Conservation (phyloP, 2,113 vertebrate species). For the Esox niger region DNA sequence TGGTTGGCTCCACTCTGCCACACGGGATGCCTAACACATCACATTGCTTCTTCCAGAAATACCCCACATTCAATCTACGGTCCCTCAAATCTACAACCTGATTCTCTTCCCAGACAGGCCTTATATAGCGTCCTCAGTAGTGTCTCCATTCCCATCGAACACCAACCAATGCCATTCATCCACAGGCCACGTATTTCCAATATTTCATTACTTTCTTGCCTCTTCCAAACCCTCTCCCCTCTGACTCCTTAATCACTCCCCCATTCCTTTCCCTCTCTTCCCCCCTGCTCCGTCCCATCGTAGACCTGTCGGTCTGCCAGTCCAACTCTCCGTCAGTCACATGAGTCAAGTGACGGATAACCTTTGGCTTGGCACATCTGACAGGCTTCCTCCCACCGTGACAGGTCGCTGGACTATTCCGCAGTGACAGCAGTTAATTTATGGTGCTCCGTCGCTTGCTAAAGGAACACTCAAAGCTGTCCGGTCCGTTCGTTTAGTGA, state of each 20-base stretch:
- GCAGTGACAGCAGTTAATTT: constrained; percentile 57
- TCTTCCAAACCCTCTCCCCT: neutral
- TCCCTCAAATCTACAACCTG: too few species aligned
- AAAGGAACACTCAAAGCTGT: constrained; percentile 54
- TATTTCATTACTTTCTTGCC: neutral
- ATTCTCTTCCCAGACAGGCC: too few species aligned
- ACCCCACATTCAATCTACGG: too few species aligned
- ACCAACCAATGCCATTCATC: neutral
- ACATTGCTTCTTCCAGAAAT: too few species aligned
- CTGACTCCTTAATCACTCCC: too few species aligned
- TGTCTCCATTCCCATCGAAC: neutral
- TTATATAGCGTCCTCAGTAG: neutral
- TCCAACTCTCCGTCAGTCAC: constrained; percentile 40
- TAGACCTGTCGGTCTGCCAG: constrained; percentile 34
- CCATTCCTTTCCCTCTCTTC: neutral
- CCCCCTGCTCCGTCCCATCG: constrained; percentile 31
- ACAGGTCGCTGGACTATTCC: constrained; percentile 16
- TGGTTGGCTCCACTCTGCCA: constrained; percentile 9
- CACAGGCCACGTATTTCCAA: too few species aligned
- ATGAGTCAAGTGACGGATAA: constrained; percentile 60
- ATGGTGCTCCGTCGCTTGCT: constrained; percentile 39
- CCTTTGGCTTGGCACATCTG: constrained; percentile 56
- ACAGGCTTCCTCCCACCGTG: constrained; percentile 59
- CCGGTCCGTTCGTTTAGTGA: constrained; percentile 52
- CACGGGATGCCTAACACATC: too few species aligned